phyloP scores from a whole-genome alignment of 2,888 invertebrate species.

The Brachyptera putata region DNA sequence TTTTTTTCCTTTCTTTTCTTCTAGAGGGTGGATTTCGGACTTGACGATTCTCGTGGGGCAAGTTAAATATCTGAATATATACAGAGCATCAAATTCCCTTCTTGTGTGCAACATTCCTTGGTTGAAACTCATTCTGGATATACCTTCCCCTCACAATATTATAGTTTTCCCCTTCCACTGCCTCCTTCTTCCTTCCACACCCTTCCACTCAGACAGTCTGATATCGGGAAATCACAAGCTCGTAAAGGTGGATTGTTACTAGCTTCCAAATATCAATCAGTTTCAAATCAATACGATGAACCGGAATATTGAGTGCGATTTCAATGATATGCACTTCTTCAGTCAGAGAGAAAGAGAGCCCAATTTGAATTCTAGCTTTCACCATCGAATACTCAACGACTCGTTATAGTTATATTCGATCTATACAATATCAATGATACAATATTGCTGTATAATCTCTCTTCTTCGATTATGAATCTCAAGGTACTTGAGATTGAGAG shows the following conservation, averaged over 20 bases:
- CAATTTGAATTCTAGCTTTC: too few relatives aligned
- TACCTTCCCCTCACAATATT: too few relatives aligned
- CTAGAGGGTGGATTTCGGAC: conserved; percentile 21
- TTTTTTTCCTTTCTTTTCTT: conserved; percentile 13
- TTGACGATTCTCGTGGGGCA: conserved; percentile 19
- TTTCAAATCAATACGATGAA: conserved; percentile 6
- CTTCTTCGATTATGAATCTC: too few relatives aligned
- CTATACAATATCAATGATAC: too few relatives aligned
- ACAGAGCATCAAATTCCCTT: conserved; percentile 8
- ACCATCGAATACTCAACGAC: too few relatives aligned
- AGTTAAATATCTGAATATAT: conserved; percentile 19
- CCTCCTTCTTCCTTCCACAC: background rate
- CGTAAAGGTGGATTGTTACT: conserved; percentile 5
- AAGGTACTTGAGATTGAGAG: too few relatives aligned
- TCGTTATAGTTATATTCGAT: too few relatives aligned
- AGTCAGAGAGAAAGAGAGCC: too few relatives aligned
- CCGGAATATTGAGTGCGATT: background rate
- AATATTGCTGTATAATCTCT: too few relatives aligned
- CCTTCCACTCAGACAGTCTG: background rate
- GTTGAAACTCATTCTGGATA: background rate
- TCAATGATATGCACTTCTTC: background rate
- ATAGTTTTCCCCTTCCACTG: background rate
- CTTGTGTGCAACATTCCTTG: background rate
- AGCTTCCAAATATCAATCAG: conserved; percentile 6
- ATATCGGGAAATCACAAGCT: background rate